Base-by-base conservation (phyloP, 1,140 invertebrate genomes). In the Rhyzopertha dominica region DNA sequence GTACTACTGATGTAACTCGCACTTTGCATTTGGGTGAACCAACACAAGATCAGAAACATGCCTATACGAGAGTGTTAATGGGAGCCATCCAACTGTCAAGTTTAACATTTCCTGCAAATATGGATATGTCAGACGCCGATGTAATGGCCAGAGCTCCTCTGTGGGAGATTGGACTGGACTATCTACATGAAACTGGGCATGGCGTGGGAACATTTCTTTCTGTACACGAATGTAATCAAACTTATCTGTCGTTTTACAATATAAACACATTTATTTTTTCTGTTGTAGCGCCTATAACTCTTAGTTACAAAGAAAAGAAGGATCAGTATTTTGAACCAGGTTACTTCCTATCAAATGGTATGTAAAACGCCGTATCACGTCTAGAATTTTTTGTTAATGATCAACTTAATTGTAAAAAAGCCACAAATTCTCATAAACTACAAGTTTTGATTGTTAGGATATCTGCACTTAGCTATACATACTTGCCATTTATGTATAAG, bases 1-100 rank as follows among this genome's bases (percentile, higher is more conserved):
- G 94, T 24, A 96, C 93, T 1, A 97, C 93, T 1, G 90, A 95
- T 61, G 84, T 96, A 0, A 93, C 94, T 0, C 74, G 95, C 44
- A 98, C 94, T 0, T 69, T 96, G 5, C 90, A 95, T 67, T 89
- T 88, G 61, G 91, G 91, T 1, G 71, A 69, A 10, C 90, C 92
- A 1, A 82, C 84, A 0, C 62, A 72, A 0, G 77, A 85, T 31
- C 81, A 94, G 65, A 81, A 77, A 45, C 77, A 85, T 51, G 84
- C 84, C 4, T 97, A 94, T 65, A 98, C 93, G 0, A 77, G 82
- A 38, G 91, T 96, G 1, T 67, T 98, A n/a, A 87, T 89, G 25
- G 90, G 90, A 1, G 78, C 85, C 8, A 86, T 96, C 8, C 80
- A 84, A 43, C 60, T 91, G 18, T 74, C 84, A 0, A 71, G 74